Percentiles rank a stretch among this genome's conserved stretches.
These are phyloP conservation scores for Tinea semifulvella DNA, from an alignment of 2,888 invertebrate genomes.

Conservation along the genomic window DNA sequence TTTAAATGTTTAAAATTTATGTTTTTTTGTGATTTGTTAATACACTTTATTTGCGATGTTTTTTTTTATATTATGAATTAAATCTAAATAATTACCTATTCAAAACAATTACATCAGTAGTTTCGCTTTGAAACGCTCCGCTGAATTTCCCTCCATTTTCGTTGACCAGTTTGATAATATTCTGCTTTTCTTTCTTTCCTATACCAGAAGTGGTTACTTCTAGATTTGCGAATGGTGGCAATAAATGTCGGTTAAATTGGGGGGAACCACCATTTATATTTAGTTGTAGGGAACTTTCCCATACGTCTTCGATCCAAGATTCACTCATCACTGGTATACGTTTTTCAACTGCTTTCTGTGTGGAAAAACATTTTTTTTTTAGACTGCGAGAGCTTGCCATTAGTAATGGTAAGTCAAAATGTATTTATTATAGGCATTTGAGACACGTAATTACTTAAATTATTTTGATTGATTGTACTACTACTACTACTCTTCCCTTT, in stretches of 20 bases:
- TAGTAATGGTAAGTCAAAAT: too few relatives aligned
- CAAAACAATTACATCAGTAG: conserved; percentile 65
- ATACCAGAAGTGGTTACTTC: conserved; percentile 81
- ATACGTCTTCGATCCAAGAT: conserved; percentile 83
- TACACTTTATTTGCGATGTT: too few relatives aligned
- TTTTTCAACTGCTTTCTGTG: conserved; percentile 73
- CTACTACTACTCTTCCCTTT: too few relatives aligned
- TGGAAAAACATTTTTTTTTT: too few relatives aligned
- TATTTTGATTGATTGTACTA: too few relatives aligned
- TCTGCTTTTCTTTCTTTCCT: conserved; percentile 66
- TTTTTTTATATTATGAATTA: too few relatives aligned
- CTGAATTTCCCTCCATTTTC: conserved; percentile 75
- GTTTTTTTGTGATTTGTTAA: neutral
- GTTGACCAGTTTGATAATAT: conserved; percentile 73
- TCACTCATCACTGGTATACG: conserved; percentile 78
- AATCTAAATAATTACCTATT: conserved; percentile 47
- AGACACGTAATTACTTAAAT: too few relatives aligned
- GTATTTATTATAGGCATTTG: too few relatives aligned
- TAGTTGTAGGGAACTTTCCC: conserved; percentile 73
- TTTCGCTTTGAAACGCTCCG: conserved; percentile 58
- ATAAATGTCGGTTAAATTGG: conserved; percentile 65
- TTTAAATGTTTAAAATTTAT: neutral
- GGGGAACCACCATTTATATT: conserved; percentile 71
- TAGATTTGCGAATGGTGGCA: conserved; percentile 80
- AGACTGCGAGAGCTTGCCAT: too few relatives aligned